Evolutionary conservation across 1,140 invertebrate genomes (phyloP).

Genomic region (Alviniconcha marisindica): DNA sequence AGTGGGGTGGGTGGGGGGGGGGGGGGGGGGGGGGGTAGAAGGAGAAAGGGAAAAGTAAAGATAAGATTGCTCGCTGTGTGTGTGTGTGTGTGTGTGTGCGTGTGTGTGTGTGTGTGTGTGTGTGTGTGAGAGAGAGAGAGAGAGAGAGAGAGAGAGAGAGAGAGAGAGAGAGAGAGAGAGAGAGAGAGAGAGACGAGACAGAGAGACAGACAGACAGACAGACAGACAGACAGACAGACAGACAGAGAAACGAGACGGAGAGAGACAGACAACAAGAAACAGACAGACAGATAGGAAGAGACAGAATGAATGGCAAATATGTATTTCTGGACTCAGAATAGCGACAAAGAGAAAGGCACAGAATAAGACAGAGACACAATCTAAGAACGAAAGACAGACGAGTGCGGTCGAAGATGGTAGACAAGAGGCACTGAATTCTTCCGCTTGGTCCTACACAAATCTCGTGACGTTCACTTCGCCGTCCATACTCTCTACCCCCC

Average conservation of each 20-base stretch:
- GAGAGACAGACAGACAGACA: background rate
- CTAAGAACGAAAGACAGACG: background rate
- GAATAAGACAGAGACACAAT: background rate
- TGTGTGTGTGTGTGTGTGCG: constrained; percentile 1
- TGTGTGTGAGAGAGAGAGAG: constrained; percentile 17
- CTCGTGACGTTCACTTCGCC: too few relatives aligned
- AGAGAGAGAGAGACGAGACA: background rate
- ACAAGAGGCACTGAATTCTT: background rate
- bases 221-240: background rate
- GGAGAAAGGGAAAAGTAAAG: too few relatives aligned
- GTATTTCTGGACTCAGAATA: too few relatives aligned
- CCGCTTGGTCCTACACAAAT: too few relatives aligned
- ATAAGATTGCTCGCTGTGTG: too few relatives aligned
- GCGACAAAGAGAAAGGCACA: background rate
- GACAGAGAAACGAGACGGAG: background rate
- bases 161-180: background rate
- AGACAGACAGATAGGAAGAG: background rate
- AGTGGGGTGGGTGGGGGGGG: too few relatives aligned
- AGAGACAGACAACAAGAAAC: background rate
- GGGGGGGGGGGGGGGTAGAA: too few relatives aligned
- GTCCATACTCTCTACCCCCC: too few relatives aligned
- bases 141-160: background rate
- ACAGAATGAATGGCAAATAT: background rate
- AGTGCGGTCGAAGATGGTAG: background rate
- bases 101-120: constrained; percentile 24